Evolutionary conservation across 2,888 invertebrate genomes (phyloP), one percentile per base, ranked within the genome.

Genomic region (Cremastinae sp.): DNA sequence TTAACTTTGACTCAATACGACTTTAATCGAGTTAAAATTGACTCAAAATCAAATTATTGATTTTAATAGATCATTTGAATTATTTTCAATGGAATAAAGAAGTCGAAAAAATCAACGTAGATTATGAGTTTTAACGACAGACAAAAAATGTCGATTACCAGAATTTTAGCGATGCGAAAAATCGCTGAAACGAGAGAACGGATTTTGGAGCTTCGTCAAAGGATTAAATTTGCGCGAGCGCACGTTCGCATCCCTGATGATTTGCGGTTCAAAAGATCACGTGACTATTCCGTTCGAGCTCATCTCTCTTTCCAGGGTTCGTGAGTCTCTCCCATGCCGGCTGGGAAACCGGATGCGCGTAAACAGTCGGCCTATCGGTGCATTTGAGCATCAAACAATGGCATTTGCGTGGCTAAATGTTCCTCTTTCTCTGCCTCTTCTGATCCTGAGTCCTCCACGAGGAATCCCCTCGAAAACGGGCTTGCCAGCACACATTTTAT

Each of bases 191-290:
- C 66, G 49, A 39, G 3, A 10, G 18, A 28, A 28, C 43, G 55
- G 45, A 69, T 74, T 64, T 53, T 20, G 45, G 47, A 81, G 78
- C 79, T 82, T 79, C 80, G 81, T 85, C 85, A 86, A 85, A 85
- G 85, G 84, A 83, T 86, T 85, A 84, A 86, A 85, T 83, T 82
- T 80, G 81, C 84, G 83, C 84, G 83, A 85, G 84, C 84, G 82
- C 61, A 66, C 71, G 70, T 70, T 71, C 49, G 39, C 16, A 22
- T 43, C 72, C 41, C 14, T 51, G 14, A 64, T 64, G 64, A 62
- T 75, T 73, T 43, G 61, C 56, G 58, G 55, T 73, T 55, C 58
- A 49, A 70, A 75, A 65, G 73, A 75, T 78, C 68, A 62, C 58
- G 58, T 61, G 62, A 68, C 74, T 64, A 45, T 41, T 39, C 53